Evolutionary conservation across 2,113 vertebrate species (phyloP), one percentile per base, ranked within the genome.

Genomic region (Plotosus lineatus): DNA sequence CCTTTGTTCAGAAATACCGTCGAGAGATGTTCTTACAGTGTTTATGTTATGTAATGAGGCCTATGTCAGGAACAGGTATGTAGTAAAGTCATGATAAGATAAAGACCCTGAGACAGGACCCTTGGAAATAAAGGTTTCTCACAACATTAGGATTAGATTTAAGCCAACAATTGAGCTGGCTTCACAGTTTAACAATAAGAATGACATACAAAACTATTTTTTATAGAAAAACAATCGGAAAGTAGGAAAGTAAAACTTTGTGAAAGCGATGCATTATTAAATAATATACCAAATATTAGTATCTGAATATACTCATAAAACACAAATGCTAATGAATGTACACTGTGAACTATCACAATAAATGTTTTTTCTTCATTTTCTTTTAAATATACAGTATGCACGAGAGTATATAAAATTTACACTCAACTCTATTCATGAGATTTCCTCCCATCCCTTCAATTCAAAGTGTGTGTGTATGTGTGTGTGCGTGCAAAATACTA

Each of bases 1-100:
- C 31, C 58, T 81, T 81, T 81, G 79, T 81, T 75, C 65, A 73
- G 17, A 14, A 33, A 63, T 61, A 61, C 40, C 53, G 33, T 80
- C 38, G 44, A 33, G 42, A 58, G 14, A 77, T 61, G 75, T 48
- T 77, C 58, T 48, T 63, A 53, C 42, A 63, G 44, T 50, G 56
- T 63, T 38, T n/a, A 55, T 77, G 56, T 36, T 61, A 48, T 72
- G 69, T 72, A 50, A 50, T 72, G 26, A 6, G 48, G 46, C 36
- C 48, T 73, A 36, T 48, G 40, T 21, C 73, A 56, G 51, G 12
- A 73, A 21, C 46, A 33, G 33, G 46, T 51, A 11, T 15, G 69
- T 73, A 17, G 28, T 71, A 71, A 71, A 71, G 42, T 71, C 46
- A 31, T 28, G 26, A 48, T 73, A 50, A 51, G 46, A 33, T 40